Base-by-base conservation (phyloP, 2,888 invertebrate genomes). In the Hydraecia micacea region DNA sequence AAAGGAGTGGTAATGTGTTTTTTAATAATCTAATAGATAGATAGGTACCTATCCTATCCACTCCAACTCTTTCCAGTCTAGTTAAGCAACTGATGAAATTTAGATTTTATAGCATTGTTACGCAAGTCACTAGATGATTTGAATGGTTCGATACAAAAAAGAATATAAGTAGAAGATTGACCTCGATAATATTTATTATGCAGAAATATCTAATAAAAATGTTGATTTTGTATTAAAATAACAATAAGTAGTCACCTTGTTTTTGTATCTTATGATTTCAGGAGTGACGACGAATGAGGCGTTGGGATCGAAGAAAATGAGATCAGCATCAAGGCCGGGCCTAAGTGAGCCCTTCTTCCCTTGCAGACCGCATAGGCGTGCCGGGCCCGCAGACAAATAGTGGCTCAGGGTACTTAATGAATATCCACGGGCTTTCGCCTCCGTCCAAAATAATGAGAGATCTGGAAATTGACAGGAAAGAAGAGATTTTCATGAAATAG, bases 291-390 rank as follows among this genome's bases (percentile, higher is more conserved):
- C 92, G 85, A 97, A 97, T 65, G 96, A 95, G 70, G 96, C 97
- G 32, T 97, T 96, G 0, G 98, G 98, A 93, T 98, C 97, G 97
- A 98, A 98, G 84, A 98, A 95, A 81, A 98, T 97, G 76, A 98
- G 97, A 92, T 98, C 98, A 0, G 98, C 98, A 89, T 98, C 98
- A 84, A 97, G 97, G n/a, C 97, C 98, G 21, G 95, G 95, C 65
- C 94, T 91, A 46, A 98, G 94, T 72, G 96, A 93, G 0, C 98
- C 98, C 90, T 98, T 98, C 9, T 93, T 92, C 49, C 94, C 91
- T 63, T 97, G 95, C 69, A 98, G 91, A 15, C 97, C 97, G 75
- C 97, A 97, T 3, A 98, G 92, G 79, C 95, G 93, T 0, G 98
- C 97, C 2, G 98, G 97, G 25, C 96, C 97, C 32, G 94, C 92